Base-by-base conservation (phyloP, 2,888 invertebrate species). In the Agrochola lychnidis region DNA sequence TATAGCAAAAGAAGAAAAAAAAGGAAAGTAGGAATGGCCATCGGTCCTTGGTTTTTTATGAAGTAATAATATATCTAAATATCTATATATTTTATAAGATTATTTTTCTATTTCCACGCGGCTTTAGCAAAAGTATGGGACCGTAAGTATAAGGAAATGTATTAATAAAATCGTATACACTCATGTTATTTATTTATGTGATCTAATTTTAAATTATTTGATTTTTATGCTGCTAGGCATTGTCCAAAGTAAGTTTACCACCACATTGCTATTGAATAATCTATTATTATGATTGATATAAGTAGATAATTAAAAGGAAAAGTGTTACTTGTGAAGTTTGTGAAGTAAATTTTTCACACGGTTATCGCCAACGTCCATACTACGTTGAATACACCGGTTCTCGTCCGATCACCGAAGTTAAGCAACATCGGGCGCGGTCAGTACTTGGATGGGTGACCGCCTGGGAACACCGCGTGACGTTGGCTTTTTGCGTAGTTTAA, bases 371-470 rank as follows among this genome's bases (percentile, higher is more conserved):
- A 83, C 71, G 85, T 93, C 92, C 93, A 94, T 93, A 94, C 94
- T 90, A 94, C 90, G 93, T 93, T 94, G 93, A 94, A 93, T 85
- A 93, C 94, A 94, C 94, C 93, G 94, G 94, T 81, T 89, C 83
- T 86, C 82, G 74, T 85, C 83, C 76, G 76, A 83, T 85, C 81
- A 81, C 86, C 86, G 81, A 82, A 84, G 78, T 83, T 83, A 83
- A 94, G 93, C 92, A 93, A 91, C 93, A 90, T 94, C 91, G 93
- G 93, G 93, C 93, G 92, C 89, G 91, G 91, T 94, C 92, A 93
- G 93, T 94, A 94, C 93, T 93, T 94, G 92, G 93, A 93, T 93
- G 94, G 93, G 93, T 94, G 93, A 93, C 93, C 92, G 93, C 93
- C 90, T 92, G 92, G 92, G 92, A 93, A 93, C 91, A 92, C 92